Conservation (phyloP, 2,888 invertebrate species). For the Drosophila imparisetae region DNA sequence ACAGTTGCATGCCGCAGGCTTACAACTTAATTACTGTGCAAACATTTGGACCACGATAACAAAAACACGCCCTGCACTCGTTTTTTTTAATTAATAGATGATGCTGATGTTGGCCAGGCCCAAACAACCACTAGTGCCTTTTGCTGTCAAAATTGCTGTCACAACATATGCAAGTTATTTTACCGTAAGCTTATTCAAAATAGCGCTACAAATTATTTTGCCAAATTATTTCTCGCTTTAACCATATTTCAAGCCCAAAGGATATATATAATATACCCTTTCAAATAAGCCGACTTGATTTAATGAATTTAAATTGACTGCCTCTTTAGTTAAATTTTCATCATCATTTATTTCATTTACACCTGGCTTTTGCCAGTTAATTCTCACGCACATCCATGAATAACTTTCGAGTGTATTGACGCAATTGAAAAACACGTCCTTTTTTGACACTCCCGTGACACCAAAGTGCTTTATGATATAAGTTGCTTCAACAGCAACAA, state of each 20-base stretch:
- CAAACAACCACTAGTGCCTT: neutral
- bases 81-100: neutral
- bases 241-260: neutral
- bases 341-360: constrained; percentile 7
- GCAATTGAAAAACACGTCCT: neutral
- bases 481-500: neutral
- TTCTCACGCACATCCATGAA: neutral
- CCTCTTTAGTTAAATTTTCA: neutral
- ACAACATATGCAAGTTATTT: neutral
- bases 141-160: neutral
- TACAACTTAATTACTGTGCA: constrained; percentile 7
- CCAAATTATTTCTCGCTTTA: neutral
- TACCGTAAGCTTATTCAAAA: neutral
- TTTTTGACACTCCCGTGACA: neutral
- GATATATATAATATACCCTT: neutral
- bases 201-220: neutral
- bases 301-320: neutral
- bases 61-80: neutral
- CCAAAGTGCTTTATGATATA: neutral
- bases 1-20: neutral
- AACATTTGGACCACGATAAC: neutral
- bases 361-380: neutral
- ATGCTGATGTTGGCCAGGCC: neutral
- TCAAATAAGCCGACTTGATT: neutral
- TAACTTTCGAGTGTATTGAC: neutral